Evolutionary conservation across 2,797 vertebrate genomes (phyloP), one percentile per base, ranked within the genome.

Genomic region (Chrysocyon brachyurus): DNA sequence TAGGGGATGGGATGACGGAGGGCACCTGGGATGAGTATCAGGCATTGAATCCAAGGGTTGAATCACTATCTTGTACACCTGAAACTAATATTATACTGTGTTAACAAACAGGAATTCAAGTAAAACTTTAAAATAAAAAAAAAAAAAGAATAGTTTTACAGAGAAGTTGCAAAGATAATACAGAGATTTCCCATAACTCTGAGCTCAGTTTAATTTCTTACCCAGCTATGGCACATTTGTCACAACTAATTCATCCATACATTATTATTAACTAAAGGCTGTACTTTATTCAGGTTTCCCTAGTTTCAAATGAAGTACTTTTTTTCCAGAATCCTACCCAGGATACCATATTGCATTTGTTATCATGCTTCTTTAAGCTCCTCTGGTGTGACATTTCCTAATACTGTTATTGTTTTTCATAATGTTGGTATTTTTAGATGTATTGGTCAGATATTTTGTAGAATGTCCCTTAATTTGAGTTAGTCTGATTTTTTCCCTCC

Each of bases 201-300:
- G 10, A 28, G 31, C 26, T 96, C 57, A 81, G 15, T 79, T 94
- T 89, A 54, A 63, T 7, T 83, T 82, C 52, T 96, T 57, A 52
- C 12, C 24, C 77, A 82, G 54, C 9, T 66, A 63, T 28, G 59
- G 14, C 56, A 66, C 7, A 73, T 94, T 94, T 77, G 28, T 78
- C 59, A 87, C 5, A 88, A 49, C 12, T 68, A 81, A 88, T 87
- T 28, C 49, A 63, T 15, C n/a, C 61, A 73, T 21, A 68, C 21
- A 33, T 63, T 79, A n/a, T 78, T 79, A 72, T 83, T 81, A 57
- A 86, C 21, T 85, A 63, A 88, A 78, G 12, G 12, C 2, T 59
- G 28, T 49, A 22, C 2, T 66, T 87, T 36, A n/a, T 70, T 96
- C 4, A 12, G 0, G 22, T 81, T 90, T 77, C 6, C 10, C 68